phyloP scores from a whole-genome alignment of 2,888 invertebrate genomes.

The Coelopa pilipes region DNA sequence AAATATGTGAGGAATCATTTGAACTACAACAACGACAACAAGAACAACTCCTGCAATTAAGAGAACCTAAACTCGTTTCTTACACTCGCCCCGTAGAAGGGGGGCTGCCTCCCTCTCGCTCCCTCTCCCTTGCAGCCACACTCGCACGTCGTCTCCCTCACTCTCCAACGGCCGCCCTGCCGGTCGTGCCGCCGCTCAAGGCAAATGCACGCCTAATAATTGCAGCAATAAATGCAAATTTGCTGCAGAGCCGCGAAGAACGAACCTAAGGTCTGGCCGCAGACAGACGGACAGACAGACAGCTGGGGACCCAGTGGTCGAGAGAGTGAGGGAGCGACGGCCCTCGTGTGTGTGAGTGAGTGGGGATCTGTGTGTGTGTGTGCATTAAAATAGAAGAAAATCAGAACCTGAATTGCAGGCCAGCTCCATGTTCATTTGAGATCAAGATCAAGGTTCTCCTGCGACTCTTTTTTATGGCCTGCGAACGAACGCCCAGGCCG shows the following conservation, averaged over 20 bases:
- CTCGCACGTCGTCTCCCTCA: no score
- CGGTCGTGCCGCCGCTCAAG: not conserved
- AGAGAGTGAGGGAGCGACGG: no score
- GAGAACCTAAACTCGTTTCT: no score
- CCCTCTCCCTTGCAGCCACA: no score
- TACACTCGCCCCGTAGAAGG: not conserved
- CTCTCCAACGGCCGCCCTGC: no score
- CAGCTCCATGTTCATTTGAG: constrained; percentile 47
- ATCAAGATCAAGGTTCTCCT: constrained; percentile 62
- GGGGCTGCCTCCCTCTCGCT: not conserved
- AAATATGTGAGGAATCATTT: not conserved
- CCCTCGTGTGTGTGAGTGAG: not conserved
- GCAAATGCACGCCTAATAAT: constrained; percentile 4
- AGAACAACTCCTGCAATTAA: no score
- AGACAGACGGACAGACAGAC: constrained; percentile 2
- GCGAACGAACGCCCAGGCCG: constrained; percentile 29
- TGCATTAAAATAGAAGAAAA: constrained; percentile 44
- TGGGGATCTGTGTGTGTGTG: not conserved
- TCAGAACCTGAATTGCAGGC: constrained; percentile 51
- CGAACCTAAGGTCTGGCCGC: not conserved
- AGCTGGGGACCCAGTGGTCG: no score
- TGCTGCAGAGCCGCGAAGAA: constrained; percentile 13
- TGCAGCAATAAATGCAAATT: constrained; percentile 32
- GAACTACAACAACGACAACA: not conserved
- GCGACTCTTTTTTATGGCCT: constrained; percentile 29